Evolutionary conservation across 2,888 invertebrate species (phyloP).

Genomic region (Diarsia brunnea): DNA sequence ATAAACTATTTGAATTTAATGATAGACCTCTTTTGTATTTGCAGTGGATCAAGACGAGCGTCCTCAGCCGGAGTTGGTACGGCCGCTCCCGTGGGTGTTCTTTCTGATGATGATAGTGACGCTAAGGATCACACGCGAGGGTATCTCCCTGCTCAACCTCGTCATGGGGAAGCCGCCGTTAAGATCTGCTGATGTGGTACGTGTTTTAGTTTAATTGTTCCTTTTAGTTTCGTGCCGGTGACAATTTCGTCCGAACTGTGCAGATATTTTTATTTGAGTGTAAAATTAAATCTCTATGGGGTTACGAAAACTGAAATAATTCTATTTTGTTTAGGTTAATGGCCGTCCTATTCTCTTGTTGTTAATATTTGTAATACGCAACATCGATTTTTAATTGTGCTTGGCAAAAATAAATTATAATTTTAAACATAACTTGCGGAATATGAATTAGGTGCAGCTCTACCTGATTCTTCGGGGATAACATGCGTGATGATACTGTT

Average conservation of each 20-base stretch:
- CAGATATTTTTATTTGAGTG: not conserved
- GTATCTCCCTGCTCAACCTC: conserved; percentile 85
- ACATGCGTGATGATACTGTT: not conserved
- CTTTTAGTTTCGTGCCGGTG: not conserved
- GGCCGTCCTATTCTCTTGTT: not conserved
- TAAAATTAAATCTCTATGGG: not conserved
- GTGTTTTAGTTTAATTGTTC: conserved; percentile 38
- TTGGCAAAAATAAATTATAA: too few species aligned
- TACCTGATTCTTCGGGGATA: not conserved
- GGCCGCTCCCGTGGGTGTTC: conserved; percentile 91
- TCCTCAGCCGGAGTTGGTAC: conserved; percentile 87
- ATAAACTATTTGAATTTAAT: too few species aligned
- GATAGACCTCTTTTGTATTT: conserved; percentile 48
- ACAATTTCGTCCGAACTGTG: not conserved
- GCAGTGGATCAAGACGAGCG: conserved; percentile 89
- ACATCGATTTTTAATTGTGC: not conserved
- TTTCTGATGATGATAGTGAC: conserved; percentile 87
- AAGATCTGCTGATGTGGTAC: conserved; percentile 89
- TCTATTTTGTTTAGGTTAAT: not conserved
- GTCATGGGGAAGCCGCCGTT: conserved; percentile 88
- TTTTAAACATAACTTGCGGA: not conserved
- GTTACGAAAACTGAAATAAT: not conserved
- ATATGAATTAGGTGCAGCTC: not conserved
- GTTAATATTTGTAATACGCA: not conserved
- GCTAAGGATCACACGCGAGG: conserved; percentile 84